Conservation (phyloP, 2,888 invertebrate species). For the Diabrotica balteata region DNA sequence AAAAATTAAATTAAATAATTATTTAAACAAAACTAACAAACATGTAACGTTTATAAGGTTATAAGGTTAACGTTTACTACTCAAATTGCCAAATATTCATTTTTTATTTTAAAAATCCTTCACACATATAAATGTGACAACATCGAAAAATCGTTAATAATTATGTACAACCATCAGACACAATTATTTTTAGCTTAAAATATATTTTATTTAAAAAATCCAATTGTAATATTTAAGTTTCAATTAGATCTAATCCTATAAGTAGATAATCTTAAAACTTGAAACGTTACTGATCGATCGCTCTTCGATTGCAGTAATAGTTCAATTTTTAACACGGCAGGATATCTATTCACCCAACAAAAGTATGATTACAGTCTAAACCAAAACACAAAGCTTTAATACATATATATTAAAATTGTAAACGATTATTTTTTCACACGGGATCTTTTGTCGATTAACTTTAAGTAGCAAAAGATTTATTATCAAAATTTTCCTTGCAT, state of each 20-base stretch:
- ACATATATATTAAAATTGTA: constrained; percentile 60
- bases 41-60: too few relatives aligned
- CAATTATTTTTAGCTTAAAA: too few relatives aligned
- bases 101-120: too few relatives aligned
- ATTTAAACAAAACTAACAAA: too few relatives aligned
- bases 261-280: not conserved
- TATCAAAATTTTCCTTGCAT: constrained; percentile 45
- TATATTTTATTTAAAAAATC: not conserved
- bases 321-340: constrained; percentile 62
- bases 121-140: too few relatives aligned
- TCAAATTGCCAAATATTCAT: too few relatives aligned
- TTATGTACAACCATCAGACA: too few relatives aligned
- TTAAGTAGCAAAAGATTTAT: constrained; percentile 52
- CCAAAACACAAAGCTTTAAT: constrained; percentile 59
- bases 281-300: constrained; percentile 42
- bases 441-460: constrained; percentile 46
- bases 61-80: too few relatives aligned
- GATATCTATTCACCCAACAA: constrained; percentile 60
- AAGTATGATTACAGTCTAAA: constrained; percentile 56
- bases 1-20: too few relatives aligned
- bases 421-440: constrained; percentile 60
- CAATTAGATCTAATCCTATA: too few relatives aligned
- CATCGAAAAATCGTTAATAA: too few relatives aligned
- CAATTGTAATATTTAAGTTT: not conserved
- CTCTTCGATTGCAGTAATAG: constrained; percentile 59